Conservation (phyloP, 2,797 vertebrate species). For the Scolopax bukidnonensis region DNA sequence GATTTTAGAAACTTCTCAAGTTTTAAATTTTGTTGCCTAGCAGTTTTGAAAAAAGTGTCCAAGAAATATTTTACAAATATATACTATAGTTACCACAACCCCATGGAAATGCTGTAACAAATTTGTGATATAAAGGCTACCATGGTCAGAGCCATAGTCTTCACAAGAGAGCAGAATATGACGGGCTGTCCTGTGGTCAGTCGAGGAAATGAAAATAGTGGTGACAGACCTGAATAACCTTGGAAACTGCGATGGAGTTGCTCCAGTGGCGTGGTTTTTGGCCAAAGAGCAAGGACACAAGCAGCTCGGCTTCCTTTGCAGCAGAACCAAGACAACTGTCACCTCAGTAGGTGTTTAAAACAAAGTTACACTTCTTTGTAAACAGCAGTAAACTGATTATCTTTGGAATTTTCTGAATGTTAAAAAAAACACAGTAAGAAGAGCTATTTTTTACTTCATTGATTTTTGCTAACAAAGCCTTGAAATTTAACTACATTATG, state of each 20-base stretch:
- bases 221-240: not conserved
- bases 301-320: not conserved
- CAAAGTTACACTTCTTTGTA: not conserved
- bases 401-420: not conserved
- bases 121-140: not conserved
- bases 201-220: not conserved
- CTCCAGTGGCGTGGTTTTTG: not conserved
- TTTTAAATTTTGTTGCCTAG: not conserved
- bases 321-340: not conserved
- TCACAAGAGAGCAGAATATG: accelerated
- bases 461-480: not conserved
- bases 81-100: not conserved
- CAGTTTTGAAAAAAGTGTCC: not conserved
- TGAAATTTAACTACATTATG: not conserved
- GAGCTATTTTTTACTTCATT: not conserved
- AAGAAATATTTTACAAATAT: not conserved
- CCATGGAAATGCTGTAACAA: not conserved
- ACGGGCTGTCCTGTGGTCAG: not conserved
- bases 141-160: accelerated
- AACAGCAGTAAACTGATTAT: not conserved
- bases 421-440: not conserved
- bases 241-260: not conserved
- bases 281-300: accelerated
- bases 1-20: not conserved
- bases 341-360: not conserved